Conservation (phyloP, 2,888 invertebrate genomes). For the Dryobota labecula region DNA sequence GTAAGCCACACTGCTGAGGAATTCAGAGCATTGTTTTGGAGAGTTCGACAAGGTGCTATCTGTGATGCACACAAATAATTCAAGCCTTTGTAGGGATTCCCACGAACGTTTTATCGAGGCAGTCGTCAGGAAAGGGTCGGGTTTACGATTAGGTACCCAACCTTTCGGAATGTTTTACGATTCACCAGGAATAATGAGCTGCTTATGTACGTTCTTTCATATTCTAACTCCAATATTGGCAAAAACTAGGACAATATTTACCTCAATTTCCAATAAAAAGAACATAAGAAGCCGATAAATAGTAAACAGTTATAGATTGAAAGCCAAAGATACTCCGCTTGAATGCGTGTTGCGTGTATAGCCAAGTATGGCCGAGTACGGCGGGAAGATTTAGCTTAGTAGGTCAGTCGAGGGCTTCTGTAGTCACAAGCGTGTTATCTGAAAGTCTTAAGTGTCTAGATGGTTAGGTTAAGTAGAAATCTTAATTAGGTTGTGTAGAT, state of each 20-base stretch:
- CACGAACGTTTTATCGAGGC: background rate
- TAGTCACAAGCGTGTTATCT: slow-evolving; percentile 44
- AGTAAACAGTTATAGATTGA: slow-evolving; percentile 53
- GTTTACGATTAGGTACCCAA: background rate
- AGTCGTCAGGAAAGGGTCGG: background rate
- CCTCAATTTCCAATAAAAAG: slow-evolving; percentile 18
- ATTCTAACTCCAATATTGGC: background rate
- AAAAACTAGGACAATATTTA: slow-evolving; percentile 3
- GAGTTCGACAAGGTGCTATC: background rate
- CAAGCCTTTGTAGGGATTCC: background rate
- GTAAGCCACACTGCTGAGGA: background rate
- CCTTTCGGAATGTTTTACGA: background rate
- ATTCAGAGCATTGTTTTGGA: background rate
- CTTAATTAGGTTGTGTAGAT: slow-evolving; percentile 27
- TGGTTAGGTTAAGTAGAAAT: slow-evolving; percentile 28
- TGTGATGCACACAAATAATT: background rate
- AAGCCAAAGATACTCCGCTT: slow-evolving; percentile 60
- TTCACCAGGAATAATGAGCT: background rate
- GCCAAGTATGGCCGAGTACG: slow-evolving; percentile 39
- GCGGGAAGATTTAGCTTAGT: slow-evolving; percentile 60
- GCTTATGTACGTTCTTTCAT: background rate
- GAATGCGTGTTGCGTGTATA: slow-evolving; percentile 56
- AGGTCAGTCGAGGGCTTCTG: slow-evolving; percentile 65
- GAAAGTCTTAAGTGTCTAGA: slow-evolving; percentile 46
- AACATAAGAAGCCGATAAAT: slow-evolving; percentile 37